Conservation (phyloP, 2,797 vertebrate species). For the Fistularia tabacaria region DNA sequence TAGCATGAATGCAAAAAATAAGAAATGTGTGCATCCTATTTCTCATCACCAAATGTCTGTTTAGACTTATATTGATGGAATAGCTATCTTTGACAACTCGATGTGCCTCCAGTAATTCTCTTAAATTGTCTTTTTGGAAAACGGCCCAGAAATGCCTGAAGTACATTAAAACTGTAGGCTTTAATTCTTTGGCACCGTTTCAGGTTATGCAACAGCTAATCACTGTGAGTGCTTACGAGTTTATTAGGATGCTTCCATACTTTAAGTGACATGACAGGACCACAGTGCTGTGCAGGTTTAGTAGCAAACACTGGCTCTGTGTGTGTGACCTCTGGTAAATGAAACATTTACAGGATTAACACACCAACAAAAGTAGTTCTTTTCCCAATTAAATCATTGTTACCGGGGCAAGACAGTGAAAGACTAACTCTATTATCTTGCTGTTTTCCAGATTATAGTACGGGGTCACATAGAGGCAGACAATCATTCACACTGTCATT, state of each 20-base stretch:
- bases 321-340: constrained; percentile 6
- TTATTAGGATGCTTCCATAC: constrained; percentile 52
- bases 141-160: constrained; percentile 67
- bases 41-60: constrained; percentile 54
- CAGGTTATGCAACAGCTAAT: constrained; percentile 75
- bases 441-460: too few species aligned
- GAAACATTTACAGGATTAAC: constrained; percentile 6
- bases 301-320: constrained; percentile 8
- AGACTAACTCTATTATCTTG: constrained; percentile 1
- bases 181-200: constrained; percentile 69
- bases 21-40: constrained; percentile 28
- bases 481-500: too few species aligned
- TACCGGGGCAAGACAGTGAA: background rate
- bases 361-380: background rate
- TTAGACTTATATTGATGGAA: constrained; percentile 54
- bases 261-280: constrained; percentile 49
- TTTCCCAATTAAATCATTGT: constrained; percentile 1
- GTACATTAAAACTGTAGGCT: constrained; percentile 69
- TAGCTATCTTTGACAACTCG: constrained; percentile 73
- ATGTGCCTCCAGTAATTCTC: constrained; percentile 72
- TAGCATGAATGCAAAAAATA: too few species aligned
- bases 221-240: constrained; percentile 72
- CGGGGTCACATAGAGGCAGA: too few species aligned
- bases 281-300: constrained; percentile 24
- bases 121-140: constrained; percentile 77